Percentiles rank a stretch among this genome's conserved stretches.
phyloP scores from a whole-genome alignment of 1,140 invertebrate genomes.

The Latrodectus geometricus region DNA sequence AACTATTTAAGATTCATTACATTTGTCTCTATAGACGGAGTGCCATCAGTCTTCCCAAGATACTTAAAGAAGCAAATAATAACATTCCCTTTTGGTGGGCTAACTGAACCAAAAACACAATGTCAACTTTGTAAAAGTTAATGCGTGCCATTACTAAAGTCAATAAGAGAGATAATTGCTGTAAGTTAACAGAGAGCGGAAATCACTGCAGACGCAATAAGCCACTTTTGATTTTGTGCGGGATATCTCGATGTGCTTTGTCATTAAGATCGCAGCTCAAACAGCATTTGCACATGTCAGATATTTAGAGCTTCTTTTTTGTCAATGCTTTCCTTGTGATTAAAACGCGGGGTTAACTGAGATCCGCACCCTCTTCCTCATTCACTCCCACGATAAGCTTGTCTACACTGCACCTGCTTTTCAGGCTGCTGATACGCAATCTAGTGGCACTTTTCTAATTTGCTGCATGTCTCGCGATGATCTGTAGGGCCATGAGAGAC shows the following conservation, averaged over 20 bases:
- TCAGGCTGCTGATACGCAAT: conserved; percentile 21
- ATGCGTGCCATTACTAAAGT: conserved; percentile 45
- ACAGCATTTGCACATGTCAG: conserved; percentile 31
- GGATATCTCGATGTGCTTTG: conserved; percentile 30
- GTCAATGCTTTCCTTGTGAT: conserved; percentile 36
- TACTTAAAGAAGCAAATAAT: not conserved
- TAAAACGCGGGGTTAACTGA: not conserved
- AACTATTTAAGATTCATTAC: not conserved
- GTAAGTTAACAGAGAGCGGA: not conserved
- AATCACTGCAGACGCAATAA: conserved; percentile 21
- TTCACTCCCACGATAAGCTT: conserved; percentile 30
- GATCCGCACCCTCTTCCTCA: conserved; percentile 21
- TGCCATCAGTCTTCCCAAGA: not conserved
- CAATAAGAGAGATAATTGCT: conserved; percentile 46
- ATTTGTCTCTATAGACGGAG: not conserved
- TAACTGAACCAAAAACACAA: not conserved
- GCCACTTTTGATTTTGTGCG: conserved; percentile 4
- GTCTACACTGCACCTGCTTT: conserved; percentile 43
- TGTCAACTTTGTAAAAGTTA: not conserved
- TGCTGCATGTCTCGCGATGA: not conserved
- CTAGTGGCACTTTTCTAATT: not conserved
- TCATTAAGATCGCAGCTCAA: conserved; percentile 43
- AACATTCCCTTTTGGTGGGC: not conserved
- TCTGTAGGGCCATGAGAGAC: not conserved
- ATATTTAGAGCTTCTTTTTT: conserved; percentile 26